Evolutionary conservation across 2,113 vertebrate genomes (phyloP).

Genomic region (Phylloscopus trochilus): DNA sequence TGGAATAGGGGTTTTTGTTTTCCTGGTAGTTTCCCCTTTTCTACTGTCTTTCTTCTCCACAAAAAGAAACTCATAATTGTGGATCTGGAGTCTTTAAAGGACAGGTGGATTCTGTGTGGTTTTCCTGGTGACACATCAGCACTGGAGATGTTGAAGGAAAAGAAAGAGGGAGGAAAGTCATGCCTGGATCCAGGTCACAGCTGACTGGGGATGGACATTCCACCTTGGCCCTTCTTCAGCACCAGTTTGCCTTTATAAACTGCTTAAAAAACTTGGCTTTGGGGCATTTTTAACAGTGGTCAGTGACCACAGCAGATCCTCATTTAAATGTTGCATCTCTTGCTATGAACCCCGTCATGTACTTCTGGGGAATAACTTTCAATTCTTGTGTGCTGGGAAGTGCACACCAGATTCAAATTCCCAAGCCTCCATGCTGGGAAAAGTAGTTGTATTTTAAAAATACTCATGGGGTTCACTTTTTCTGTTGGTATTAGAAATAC

Average conservation of each 20-base stretch:
- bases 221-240: neutral
- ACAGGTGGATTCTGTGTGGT: neutral
- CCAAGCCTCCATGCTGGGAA: neutral
- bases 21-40: neutral
- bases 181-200: neutral
- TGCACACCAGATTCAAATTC: neutral
- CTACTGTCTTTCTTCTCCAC: rapidly evolving
- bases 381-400: neutral
- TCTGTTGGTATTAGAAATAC: neutral
- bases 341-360: rapidly evolving
- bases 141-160: neutral
- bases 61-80: neutral
- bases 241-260: neutral
- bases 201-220: neutral
- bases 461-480: neutral
- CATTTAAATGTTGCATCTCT: neutral
- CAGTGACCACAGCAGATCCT: neutral
- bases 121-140: neutral
- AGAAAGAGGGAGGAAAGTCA: neutral
- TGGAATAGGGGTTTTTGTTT: neutral
- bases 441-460: neutral
- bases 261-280: rapidly evolving
- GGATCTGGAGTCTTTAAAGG: neutral
- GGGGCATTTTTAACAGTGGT: neutral
- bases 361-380: neutral